Conservation (phyloP, 2,888 invertebrate genomes). For the Lacanobia oleracea region DNA sequence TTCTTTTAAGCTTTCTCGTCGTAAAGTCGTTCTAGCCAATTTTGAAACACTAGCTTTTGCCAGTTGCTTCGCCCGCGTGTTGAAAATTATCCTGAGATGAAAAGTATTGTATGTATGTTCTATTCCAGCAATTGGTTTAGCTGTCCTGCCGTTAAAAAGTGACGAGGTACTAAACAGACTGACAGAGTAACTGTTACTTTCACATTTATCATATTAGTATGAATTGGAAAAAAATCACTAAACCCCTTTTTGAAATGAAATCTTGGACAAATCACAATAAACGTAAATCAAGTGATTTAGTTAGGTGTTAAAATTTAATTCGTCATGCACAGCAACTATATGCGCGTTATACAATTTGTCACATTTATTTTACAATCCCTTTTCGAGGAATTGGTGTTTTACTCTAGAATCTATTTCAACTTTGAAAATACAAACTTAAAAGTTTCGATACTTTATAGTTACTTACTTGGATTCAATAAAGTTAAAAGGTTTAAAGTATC, state of each 20-base stretch:
- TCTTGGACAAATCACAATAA: neutral
- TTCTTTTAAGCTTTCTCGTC: neutral
- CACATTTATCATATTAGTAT: too few relatives aligned
- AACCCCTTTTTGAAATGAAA: too few relatives aligned
- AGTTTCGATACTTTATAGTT: conserved; percentile 9
- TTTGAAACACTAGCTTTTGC: too few relatives aligned
- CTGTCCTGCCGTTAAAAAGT: too few relatives aligned
- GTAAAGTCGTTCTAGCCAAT: neutral
- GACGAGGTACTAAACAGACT: too few relatives aligned
- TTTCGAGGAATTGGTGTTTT: neutral
- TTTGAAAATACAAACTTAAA: neutral
- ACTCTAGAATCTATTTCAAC: neutral
- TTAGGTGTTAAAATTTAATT: neutral
- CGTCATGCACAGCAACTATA: neutral
- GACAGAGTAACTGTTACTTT: too few relatives aligned
- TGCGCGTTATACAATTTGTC: neutral
- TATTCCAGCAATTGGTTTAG: too few relatives aligned
- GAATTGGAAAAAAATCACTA: too few relatives aligned
- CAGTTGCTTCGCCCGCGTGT: neutral
- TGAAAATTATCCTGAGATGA: neutral
- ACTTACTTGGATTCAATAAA: conserved; percentile 35
- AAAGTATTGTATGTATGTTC: neutral
- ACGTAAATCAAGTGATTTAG: neutral
- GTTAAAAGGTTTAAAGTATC: conserved; percentile 42
- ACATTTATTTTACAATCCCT: neutral